Conservation (phyloP, 2,797 vertebrate species). For the Pelobates cultripes region DNA sequence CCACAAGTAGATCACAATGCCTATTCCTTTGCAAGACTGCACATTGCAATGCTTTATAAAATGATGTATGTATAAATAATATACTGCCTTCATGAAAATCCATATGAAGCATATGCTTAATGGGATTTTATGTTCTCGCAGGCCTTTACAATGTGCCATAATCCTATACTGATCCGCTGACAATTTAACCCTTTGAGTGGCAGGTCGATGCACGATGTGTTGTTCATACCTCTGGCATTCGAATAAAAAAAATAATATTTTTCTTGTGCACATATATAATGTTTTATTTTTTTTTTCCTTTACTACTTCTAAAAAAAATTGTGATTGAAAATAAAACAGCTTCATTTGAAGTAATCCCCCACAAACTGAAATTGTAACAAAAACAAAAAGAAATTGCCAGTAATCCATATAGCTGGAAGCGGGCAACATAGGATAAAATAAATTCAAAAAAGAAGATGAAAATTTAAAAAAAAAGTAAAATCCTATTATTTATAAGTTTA, state of each 20-base stretch:
- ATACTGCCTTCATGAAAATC: conserved; percentile 54
- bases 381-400: no score
- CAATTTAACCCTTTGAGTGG: background rate
- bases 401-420: no score
- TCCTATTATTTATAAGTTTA: no score
- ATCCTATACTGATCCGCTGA: conserved; percentile 41
- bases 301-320: no score
- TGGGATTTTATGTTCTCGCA: conserved; percentile 41
- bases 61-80: conserved; percentile 45
- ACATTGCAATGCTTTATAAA: conserved; percentile 56
- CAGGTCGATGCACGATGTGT: background rate
- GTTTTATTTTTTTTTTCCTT: conserved; percentile 7
- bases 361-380: no score
- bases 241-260: conserved; percentile 11
- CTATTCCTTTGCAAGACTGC: conserved; percentile 49
- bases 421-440: no score
- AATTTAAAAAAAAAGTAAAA: no score
- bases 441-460: no score
- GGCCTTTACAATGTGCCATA: conserved; percentile 55
- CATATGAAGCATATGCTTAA: conserved; percentile 45
- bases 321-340: no score
- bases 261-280: conserved; percentile 27
- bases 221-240: background rate
- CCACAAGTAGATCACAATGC: conserved; percentile 10
- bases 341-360: no score